phyloP scores from a whole-genome alignment of 2,113 vertebrate species.

The Protobothrops mucrosquamatus region DNA sequence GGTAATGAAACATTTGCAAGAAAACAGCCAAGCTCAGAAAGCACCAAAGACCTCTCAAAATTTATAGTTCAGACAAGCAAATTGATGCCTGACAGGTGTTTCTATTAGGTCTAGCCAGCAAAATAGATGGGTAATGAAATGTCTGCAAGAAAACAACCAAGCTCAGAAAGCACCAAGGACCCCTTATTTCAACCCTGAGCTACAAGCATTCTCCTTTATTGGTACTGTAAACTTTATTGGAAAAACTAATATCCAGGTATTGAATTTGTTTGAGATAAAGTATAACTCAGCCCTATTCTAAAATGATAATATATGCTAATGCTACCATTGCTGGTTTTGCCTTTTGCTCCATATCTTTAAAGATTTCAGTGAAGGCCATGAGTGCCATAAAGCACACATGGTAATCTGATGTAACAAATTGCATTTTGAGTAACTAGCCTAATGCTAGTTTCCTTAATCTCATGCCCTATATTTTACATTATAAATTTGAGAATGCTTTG shows the following conservation, averaged over 20 bases:
- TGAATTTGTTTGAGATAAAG: not conserved
- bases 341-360: not conserved
- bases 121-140: not conserved
- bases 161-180: not conserved
- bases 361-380: rapidly evolving
- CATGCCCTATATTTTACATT: not conserved
- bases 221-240: not conserved
- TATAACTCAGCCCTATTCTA: not conserved
- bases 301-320: not conserved
- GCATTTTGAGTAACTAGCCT: not conserved
- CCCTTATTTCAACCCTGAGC: not conserved
- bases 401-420: conserved; percentile 7
- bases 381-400: not conserved
- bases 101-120: not conserved
- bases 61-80: not conserved
- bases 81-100: not conserved
- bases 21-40: not conserved
- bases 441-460: not conserved
- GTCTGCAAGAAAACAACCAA: not conserved
- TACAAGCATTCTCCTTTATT: not conserved
- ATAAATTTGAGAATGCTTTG: not conserved
- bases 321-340: not conserved
- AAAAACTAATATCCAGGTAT: not conserved
- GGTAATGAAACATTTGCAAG: not conserved
- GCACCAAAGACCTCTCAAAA: not conserved